Evolutionary conservation across 92 coral and sea anemone species (phyloP), one percentile per base, ranked within the genome.

Genomic region (Desmophyllum pertusum): DNA sequence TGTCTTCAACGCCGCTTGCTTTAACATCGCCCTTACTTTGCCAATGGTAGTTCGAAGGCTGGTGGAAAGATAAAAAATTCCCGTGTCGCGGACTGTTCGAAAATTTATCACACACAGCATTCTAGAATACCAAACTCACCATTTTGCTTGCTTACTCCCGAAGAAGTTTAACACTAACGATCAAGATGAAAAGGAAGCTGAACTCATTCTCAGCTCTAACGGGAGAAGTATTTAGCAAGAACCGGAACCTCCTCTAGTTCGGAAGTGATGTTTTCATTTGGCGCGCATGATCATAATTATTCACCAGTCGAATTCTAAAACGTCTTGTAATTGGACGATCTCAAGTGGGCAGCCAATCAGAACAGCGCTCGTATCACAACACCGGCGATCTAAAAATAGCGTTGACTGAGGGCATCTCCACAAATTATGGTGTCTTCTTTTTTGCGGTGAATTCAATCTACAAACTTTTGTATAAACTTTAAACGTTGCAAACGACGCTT

Each of bases 1-100:
- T 97, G 62, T 97, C 99, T 81, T 97, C 99, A 35, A 97, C 99
- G 3, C 99, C 99, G 80, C 99, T 97, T 46, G 99, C 93, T 70
- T 97, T 97, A 30, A 95, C 93, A 91, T 89, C 90, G 70, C 99
- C 98, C 45, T 97, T 97, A 83, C 99, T 97, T 85, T 97, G 99
- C 99, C 99, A 97, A 70, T 97, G 99, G 81, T 97, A 96, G 79
- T 81, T 67, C 33, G 98, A 84, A 71, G 97, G 97, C 97, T 93
- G 85, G 1, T 48, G 75, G 8, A 29, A 61, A 81, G 39, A 37
- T 40, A 75, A 5, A 53, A 5, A 72, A 63, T 23, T 40, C 61
- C 61, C 19, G 33, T 71, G 11, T 36, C 33, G 11, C n/a, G n/a
- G n/a, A n/a, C 43, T 38, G 29, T 25, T 37, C 23, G 31, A 17